phyloP scores from a whole-genome alignment of 2,888 invertebrate genomes.

The Phyllotreta cruciferae region DNA sequence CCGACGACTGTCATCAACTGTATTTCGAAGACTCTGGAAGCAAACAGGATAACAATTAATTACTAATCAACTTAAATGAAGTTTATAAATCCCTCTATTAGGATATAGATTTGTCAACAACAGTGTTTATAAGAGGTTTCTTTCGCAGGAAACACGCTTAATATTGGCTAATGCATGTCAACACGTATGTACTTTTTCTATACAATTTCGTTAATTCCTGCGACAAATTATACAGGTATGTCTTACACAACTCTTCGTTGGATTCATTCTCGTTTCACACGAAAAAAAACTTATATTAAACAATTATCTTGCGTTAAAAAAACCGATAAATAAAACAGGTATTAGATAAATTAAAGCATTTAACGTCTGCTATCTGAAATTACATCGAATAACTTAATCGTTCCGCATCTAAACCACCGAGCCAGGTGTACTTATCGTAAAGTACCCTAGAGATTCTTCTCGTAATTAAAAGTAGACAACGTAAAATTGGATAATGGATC shows the following conservation, averaged over 20 bases:
- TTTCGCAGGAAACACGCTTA: constrained; percentile 18
- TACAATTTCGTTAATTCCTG: constrained; percentile 13
- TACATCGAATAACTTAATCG: constrained; percentile 35
- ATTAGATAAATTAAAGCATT: constrained; percentile 11
- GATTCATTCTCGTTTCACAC: too few species aligned
- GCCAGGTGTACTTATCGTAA: constrained; percentile 29
- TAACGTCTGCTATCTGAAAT: constrained; percentile 33
- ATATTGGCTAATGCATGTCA: background rate
- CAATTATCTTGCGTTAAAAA: too few species aligned
- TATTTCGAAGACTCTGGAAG: constrained; percentile 42
- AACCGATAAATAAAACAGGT: background rate
- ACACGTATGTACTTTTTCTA: background rate
- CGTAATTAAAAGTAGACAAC: constrained; percentile 11
- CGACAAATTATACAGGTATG: constrained; percentile 3
- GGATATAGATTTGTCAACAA: too few species aligned
- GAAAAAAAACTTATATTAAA: too few species aligned
- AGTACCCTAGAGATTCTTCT: background rate
- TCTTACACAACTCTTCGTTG: too few species aligned
- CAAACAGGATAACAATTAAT: constrained; percentile 19
- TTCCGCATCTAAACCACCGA: constrained; percentile 17
- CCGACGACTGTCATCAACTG: constrained; percentile 38
- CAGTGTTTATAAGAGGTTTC: background rate
- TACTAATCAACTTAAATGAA: background rate
- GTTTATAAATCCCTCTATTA: too few species aligned
- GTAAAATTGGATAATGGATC: constrained; percentile 18